Conservation (phyloP, 2,797 vertebrate species). For the Rhabdomys pumilio region DNA sequence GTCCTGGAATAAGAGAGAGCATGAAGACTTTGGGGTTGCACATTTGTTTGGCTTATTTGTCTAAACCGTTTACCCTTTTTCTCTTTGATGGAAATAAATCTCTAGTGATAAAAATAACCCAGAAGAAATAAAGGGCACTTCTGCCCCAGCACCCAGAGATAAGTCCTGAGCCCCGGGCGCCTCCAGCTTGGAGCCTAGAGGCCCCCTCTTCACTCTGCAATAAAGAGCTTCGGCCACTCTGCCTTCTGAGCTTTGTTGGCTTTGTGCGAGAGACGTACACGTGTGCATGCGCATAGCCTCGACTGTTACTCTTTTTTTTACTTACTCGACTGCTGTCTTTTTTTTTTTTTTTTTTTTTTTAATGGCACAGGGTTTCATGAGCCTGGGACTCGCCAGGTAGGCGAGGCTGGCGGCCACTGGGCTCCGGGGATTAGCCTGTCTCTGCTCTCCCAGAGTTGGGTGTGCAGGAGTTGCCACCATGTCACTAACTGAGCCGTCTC, state of each 20-base stretch:
- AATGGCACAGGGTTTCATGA: background rate
- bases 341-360: background rate
- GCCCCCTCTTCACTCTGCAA: background rate
- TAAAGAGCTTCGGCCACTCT: background rate
- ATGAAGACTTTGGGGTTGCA: background rate
- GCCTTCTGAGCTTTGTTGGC: background rate
- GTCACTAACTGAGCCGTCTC: background rate
- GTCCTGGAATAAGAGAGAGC: background rate
- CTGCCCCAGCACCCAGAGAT: background rate
- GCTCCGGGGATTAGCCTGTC: background rate
- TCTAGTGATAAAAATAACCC: slow-evolving; percentile 46
- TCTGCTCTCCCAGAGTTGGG: background rate
- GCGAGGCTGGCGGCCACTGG: background rate
- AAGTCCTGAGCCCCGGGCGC: background rate
- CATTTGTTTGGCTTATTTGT: background rate
- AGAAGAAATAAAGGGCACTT: slow-evolving; percentile 6
- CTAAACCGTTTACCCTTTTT: background rate
- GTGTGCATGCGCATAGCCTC: too few species aligned
- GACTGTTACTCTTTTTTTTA: background rate
- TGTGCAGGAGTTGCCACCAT: background rate
- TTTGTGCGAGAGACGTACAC: background rate
- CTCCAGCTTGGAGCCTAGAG: too few species aligned
- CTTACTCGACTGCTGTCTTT: background rate
- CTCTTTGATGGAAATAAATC: slow-evolving; percentile 19
- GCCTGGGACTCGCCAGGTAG: background rate